These are phyloP conservation scores for Stomatorhinus walkeri DNA, from an alignment of 2,797 vertebrate genomes.

Conservation along the genomic window DNA sequence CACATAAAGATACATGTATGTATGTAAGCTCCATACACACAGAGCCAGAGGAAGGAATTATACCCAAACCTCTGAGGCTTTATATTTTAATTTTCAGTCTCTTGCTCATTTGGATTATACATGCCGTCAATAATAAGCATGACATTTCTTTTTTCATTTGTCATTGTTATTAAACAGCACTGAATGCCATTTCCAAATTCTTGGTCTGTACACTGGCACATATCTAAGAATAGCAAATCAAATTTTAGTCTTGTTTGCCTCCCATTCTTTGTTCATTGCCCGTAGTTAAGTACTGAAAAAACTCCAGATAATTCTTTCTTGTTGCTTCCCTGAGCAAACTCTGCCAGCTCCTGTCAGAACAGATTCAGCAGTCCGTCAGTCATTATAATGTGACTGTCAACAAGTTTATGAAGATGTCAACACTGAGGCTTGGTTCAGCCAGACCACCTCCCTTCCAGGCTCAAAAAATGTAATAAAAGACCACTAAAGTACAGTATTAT, in stretches of 20 bases:
- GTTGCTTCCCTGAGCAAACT: background rate
- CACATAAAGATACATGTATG: background rate
- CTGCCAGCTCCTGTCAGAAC: conserved; percentile 1
- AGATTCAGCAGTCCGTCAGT: conserved; percentile 13
- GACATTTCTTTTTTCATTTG: background rate
- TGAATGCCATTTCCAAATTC: background rate
- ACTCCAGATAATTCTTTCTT: background rate
- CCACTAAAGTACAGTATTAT: background rate
- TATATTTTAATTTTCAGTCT: background rate
- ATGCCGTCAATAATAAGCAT: background rate
- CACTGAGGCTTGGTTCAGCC: background rate
- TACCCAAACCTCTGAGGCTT: background rate
- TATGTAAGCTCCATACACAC: background rate
- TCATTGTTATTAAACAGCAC: background rate
- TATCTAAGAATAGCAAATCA: background rate
- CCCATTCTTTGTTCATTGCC: background rate
- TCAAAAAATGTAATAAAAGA: conserved; percentile 12
- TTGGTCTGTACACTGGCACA: background rate
- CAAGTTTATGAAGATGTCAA: conserved; percentile 4
- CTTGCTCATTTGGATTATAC: conserved; percentile 6
- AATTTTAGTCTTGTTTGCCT: conserved; percentile 18
- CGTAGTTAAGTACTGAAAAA: background rate
- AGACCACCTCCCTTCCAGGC: background rate
- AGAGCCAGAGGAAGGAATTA: background rate
- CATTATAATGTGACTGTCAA: conserved; percentile 12